These are phyloP conservation scores for Drosophila kuntzei DNA, from an alignment of 2,888 invertebrate species.

Conservation along the genomic window DNA sequence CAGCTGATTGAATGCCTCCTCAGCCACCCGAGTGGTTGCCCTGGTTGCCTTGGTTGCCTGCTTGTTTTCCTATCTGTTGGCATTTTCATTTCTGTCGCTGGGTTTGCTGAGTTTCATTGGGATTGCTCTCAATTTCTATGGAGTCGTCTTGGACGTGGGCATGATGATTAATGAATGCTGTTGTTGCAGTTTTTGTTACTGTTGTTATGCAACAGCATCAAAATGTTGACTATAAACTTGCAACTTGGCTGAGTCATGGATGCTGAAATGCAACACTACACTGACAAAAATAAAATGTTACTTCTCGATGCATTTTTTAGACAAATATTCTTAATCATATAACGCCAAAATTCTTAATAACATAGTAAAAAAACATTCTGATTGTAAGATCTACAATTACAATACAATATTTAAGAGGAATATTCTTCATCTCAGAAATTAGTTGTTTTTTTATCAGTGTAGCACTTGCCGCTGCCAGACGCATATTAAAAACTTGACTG, in stretches of 20 bases:
- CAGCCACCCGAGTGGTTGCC: constrained; percentile 1
- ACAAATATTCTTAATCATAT: no score
- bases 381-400: no score
- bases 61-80: constrained; percentile 38
- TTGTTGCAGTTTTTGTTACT: constrained; percentile 7
- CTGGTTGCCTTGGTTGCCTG: not conserved
- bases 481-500: constrained; percentile 50
- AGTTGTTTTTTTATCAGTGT: not conserved
- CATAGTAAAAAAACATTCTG: no score
- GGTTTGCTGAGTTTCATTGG: constrained; percentile 45
- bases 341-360: no score
- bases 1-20: constrained; percentile 29
- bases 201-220: constrained; percentile 44
- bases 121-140: constrained; percentile 47
- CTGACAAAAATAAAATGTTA: not conserved
- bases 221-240: constrained; percentile 35
- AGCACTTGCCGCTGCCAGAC: constrained; percentile 9
- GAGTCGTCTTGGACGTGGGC: constrained; percentile 35
- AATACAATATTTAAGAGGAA: no score
- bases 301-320: not conserved
- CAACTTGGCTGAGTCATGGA: constrained; percentile 50
- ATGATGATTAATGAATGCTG: constrained; percentile 69
- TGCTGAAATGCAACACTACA: constrained; percentile 17
- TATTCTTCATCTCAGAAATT: not conserved
- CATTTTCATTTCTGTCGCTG: constrained; percentile 32